phyloP scores from a whole-genome alignment of 1,140 invertebrate genomes.

The Homarus americanus region DNA sequence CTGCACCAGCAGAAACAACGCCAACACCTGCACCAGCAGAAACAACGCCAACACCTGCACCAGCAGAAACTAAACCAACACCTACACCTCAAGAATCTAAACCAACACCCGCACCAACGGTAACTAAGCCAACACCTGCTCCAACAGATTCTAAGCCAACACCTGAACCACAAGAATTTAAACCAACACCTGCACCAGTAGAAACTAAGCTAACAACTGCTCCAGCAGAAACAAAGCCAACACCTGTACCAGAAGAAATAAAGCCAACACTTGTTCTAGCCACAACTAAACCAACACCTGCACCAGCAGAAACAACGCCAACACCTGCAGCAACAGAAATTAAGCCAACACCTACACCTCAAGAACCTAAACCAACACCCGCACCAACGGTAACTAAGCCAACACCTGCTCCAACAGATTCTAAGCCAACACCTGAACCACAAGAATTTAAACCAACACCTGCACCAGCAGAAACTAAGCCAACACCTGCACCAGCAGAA shows the following conservation, averaged over 20 bases:
- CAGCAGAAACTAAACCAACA: background rate
- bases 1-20: background rate
- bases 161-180: slow-evolving; percentile 9
- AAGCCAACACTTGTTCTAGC: slow-evolving; percentile 15
- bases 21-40: slow-evolving; percentile 1
- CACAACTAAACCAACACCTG: background rate
- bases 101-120: background rate
- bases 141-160: slow-evolving; percentile 1
- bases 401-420: slow-evolving; percentile 15
- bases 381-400: slow-evolving; percentile 20
- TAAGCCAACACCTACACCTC: slow-evolving; percentile 49
- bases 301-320: background rate
- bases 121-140: background rate
- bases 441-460: slow-evolving; percentile 4
- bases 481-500: background rate
- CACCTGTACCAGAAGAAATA: slow-evolving; percentile 26
- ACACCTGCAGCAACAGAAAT: background rate
- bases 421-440: slow-evolving; percentile 11
- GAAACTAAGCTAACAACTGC: slow-evolving; percentile 3
- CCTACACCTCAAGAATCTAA: background rate
- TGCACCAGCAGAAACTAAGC: background rate
- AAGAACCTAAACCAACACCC: slow-evolving; percentile 10
- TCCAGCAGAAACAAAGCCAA: slow-evolving; percentile 19
- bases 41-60: background rate
- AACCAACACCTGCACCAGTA: slow-evolving; percentile 16